Evolutionary conservation across 2,888 invertebrate genomes (phyloP), one percentile per base, ranked within the genome.

Genomic region (Cerastis leucographa): DNA sequence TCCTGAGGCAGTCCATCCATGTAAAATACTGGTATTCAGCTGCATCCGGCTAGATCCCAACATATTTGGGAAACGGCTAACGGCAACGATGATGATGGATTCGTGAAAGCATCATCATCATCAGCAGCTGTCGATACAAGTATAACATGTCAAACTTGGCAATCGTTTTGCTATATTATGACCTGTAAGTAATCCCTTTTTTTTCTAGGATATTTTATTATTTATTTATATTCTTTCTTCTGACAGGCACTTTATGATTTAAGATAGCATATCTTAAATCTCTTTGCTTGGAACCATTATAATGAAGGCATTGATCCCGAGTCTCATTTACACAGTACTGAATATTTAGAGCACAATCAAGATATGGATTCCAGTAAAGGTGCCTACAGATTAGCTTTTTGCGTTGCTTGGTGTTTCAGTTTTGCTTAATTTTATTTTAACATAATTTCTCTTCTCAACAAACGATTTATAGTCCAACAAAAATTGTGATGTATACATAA

Each of bases 301-400:
- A 14, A n/a, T 62, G 40, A n/a, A 62, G 8, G 22, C 40, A 22
- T 62, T 62, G 62, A 40, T 62, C n/a, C 7, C 14, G 62, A 40
- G 25, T 66, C 54, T 56, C 12, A 19, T 54, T 65, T 17, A 44
- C 12, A 35, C 7, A 69, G 11, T 19, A 46, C 40, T 42, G 29
- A 35, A 59, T 71, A 49, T 59, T 59, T 69, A 25, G 70, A 42
- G 22, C 12, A 0, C 12, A 35, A 42, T 74, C 44, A 40, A 71
- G 44, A 71, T 72, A 25, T 44, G 25, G 46, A 74, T 40, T 22
- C 51, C 12, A 46, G 12, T 40, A 40, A 40, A 62, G 62, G 62
- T 40, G n/a, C 62, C 7, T n/a, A 22, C 40, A 42, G 40, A 40
- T 62, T 62, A n/a, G 40, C 14, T 14, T n/a, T 62, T 62, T 12